A percentile compares a stretch with the other conserved stretches of the same genome.
Evolutionary conservation across 2,113 vertebrate species (phyloP).

Genomic region (Menura novaehollandiae): DNA sequence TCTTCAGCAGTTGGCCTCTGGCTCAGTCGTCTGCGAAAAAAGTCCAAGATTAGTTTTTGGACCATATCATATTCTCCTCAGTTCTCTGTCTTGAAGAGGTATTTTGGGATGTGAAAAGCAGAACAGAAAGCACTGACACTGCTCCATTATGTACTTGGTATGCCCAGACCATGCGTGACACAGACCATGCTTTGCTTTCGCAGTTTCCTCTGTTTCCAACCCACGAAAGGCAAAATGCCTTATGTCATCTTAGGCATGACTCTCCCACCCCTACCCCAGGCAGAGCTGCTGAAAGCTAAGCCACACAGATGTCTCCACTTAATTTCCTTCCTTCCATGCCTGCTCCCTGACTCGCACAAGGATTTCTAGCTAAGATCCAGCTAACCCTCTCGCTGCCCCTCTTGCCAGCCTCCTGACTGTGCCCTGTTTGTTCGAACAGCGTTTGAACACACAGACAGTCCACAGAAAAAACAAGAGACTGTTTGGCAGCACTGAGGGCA

Average conservation of each 20-base stretch:
- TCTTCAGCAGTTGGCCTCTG: slow-evolving; percentile 97
- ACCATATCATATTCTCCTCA: slow-evolving; percentile 73
- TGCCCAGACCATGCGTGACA: slow-evolving; percentile 7
- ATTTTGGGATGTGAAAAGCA: not conserved
- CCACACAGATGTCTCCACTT: slow-evolving; percentile 62
- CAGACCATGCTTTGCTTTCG: slow-evolving; percentile 4
- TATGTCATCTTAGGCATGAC: slow-evolving; percentile 47
- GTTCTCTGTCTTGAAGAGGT: slow-evolving; percentile 12
- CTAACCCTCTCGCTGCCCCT: slow-evolving; percentile 15
- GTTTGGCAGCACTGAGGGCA: slow-evolving; percentile 3
- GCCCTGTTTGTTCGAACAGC: not conserved
- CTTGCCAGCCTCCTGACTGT: not conserved
- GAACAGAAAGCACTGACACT: not conserved
- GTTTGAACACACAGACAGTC: not conserved
- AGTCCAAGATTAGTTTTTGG: slow-evolving; percentile 77
- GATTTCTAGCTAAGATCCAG: not conserved
- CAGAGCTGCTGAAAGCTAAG: slow-evolving; percentile 48
- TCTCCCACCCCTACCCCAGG: slow-evolving; percentile 48
- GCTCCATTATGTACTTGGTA: slow-evolving; percentile 60
- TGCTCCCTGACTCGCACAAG: slow-evolving; percentile 36
- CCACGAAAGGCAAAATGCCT: slow-evolving; percentile 29
- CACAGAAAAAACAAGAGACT: slow-evolving; percentile 3
- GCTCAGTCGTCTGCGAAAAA: slow-evolving; percentile 91
- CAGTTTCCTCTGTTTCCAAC: slow-evolving; percentile 63
- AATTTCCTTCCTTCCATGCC: slow-evolving; percentile 68